phyloP scores from a whole-genome alignment of 2,113 vertebrate genomes.

The Cavia aperea region DNA sequence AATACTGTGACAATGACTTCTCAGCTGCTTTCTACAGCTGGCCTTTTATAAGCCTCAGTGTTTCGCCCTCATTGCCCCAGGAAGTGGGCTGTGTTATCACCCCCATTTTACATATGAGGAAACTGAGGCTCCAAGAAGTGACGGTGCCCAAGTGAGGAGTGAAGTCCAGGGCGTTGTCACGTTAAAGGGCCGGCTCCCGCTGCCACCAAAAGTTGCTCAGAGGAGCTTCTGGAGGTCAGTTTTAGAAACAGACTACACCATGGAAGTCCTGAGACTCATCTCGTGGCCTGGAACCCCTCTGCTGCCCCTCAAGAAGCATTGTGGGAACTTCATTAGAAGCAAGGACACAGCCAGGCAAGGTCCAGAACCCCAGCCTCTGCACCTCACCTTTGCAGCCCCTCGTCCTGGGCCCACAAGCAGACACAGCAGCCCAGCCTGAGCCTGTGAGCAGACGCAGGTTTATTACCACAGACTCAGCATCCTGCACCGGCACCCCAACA shows the following conservation, averaged over 20 bases:
- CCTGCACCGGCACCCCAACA: not conserved
- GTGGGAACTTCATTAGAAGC: not conserved
- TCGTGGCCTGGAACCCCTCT: not conserved
- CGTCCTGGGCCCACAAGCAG: not conserved
- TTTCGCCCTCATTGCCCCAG: not conserved
- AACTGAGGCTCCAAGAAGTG: not conserved
- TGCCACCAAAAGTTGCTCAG: not conserved
- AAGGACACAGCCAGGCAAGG: not conserved
- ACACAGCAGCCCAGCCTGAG: not conserved
- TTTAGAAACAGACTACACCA: not conserved
- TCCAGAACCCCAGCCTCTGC: not conserved
- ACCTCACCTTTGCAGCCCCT: not conserved
- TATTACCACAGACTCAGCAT: conserved; percentile 49
- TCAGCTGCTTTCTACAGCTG: not conserved
- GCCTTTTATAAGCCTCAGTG: not conserved
- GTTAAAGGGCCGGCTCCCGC: not conserved
- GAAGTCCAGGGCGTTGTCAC: not conserved
- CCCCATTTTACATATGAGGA: not conserved
- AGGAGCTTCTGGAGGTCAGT: conserved; percentile 1
- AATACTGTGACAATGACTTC: not conserved
- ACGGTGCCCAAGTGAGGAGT: not conserved
- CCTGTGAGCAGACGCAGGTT: conserved; percentile 54
- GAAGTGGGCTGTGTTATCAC: not conserved
- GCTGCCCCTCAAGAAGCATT: not conserved
- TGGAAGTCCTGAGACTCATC: not conserved